Base-by-base conservation (phyloP, 2,888 invertebrate genomes). In the Pterostichus niger region DNA sequence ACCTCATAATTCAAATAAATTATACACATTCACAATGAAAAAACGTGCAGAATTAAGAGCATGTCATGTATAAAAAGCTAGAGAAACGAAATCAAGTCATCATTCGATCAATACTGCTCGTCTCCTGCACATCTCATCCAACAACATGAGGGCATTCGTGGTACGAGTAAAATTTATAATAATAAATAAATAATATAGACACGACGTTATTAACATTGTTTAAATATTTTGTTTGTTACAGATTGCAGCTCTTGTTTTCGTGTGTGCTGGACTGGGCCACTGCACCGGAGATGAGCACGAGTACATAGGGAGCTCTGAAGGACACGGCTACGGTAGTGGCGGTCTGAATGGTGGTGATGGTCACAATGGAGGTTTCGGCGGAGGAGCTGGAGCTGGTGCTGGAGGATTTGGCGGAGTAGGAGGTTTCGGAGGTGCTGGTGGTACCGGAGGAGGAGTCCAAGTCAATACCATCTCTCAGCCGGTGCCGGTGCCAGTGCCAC, bases 401-500 rank as follows among this genome's bases (percentile, higher is more conserved):
- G 59, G 46, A 35, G 84, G 84, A n/a, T 61, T 52, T n/a, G 84
- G 78, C 15, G 82, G 81, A 4, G 24, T 10, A 46, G 80, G 76
- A 17, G 61, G 80, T 13, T 64, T 10, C 6, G 64, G 64, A 3
- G 64, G 24, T 24, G 24, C 24, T 24, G 24, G 24, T 24, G 24
- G 64, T 24, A 68, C 82, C 24, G 54, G 31, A 31, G 78, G 44
- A 11, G 84, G 84, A 44, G 83, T 44, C 10, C 68, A 71, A 85
- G 88, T 88, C 86, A 88, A 84, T 85, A 90, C 85, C 84, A 89
- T 87, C 86, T 89, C 86, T 73, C 87, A 88, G 84, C 87, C 88
- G 35, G 88, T 89, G 4, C 86, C 88, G 10, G 89, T 90, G 13
- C 87, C 89, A 52, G 89, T 90, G 52, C 89, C 90, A 4, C 88